A percentile compares a stretch with the other conserved stretches of the same genome.
These are phyloP conservation scores for Lutjanus campechanus DNA, from an alignment of 2,797 vertebrate genomes.

Conservation along the genomic window DNA sequence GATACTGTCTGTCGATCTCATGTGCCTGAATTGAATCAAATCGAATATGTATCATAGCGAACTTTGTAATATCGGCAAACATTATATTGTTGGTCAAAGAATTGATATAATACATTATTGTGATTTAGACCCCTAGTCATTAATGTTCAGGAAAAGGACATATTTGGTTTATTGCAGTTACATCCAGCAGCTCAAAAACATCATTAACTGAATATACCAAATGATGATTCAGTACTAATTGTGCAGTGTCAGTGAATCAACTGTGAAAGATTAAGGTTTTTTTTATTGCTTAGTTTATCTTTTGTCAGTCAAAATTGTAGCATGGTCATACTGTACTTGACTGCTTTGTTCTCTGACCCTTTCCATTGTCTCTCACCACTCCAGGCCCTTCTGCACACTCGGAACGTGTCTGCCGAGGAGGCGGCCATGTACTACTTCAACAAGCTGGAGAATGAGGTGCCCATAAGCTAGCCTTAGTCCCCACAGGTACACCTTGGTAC, in stretches of 20 bases:
- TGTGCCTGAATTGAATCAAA: no score
- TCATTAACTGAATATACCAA: background rate
- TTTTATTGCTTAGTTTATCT: background rate
- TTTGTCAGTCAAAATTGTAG: background rate
- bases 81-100: no score
- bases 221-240: background rate
- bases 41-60: no score
- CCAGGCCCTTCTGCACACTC: conserved; percentile 89
- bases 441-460: conserved; percentile 90
- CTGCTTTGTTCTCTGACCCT: background rate
- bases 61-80: no score
- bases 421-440: conserved; percentile 92
- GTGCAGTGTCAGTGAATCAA: background rate
- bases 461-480: conserved; percentile 81
- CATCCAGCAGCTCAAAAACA: background rate
- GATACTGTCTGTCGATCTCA: no score
- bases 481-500: conserved; percentile 77
- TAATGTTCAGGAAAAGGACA: background rate
- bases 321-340: background rate
- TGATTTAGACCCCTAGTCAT: no score
- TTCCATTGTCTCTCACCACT: conserved; percentile 22
- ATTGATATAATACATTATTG: no score
- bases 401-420: conserved; percentile 89
- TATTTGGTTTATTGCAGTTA: background rate
- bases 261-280: background rate